Conservation (phyloP, 1,140 invertebrate species). For the Dryas iulia region DNA sequence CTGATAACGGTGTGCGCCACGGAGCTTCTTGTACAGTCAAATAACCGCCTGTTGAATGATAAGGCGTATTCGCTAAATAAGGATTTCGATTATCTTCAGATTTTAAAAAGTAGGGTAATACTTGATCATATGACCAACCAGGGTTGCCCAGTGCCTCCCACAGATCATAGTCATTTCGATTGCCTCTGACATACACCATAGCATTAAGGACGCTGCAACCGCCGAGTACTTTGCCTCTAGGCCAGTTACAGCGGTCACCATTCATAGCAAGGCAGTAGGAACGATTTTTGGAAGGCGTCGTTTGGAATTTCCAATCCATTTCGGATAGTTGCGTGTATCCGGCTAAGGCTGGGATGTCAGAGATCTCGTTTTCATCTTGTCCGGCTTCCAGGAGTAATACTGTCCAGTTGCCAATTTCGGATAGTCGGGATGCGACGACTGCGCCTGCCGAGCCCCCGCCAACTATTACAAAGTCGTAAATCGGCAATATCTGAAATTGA, state of each 20-base stretch:
- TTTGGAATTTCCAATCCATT: conserved; percentile 96
- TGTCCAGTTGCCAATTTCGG: conserved; percentile 89
- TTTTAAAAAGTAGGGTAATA: conserved; percentile 93
- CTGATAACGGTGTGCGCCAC: conserved; percentile 88
- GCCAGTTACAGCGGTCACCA: conserved; percentile 92
- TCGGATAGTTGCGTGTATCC: conserved; percentile 89
- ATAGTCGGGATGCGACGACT: conserved; percentile 94
- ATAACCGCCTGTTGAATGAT: conserved; percentile 89
- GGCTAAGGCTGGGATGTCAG: conserved; percentile 88
- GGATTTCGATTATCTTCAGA: conserved; percentile 93
- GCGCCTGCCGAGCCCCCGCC: conserved; percentile 96
- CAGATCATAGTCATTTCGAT: conserved; percentile 93
- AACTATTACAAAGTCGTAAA: conserved; percentile 92
- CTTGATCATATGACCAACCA: conserved; percentile 94
- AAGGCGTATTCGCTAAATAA: conserved; percentile 86
- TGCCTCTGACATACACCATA: conserved; percentile 97
- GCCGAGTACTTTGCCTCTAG: conserved; percentile 93
- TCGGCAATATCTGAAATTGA: conserved; percentile 83
- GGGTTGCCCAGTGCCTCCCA: conserved; percentile 93
- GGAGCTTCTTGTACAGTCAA: conserved; percentile 91
- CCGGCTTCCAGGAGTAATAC: conserved; percentile 92
- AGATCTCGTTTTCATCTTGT: conserved; percentile 89
- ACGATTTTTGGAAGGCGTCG: conserved; percentile 87
- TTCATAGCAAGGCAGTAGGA: conserved; percentile 91
- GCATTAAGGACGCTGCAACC: conserved; percentile 97